phyloP scores from a whole-genome alignment of 2,113 vertebrate species.

The Dipodomys spectabilis region DNA sequence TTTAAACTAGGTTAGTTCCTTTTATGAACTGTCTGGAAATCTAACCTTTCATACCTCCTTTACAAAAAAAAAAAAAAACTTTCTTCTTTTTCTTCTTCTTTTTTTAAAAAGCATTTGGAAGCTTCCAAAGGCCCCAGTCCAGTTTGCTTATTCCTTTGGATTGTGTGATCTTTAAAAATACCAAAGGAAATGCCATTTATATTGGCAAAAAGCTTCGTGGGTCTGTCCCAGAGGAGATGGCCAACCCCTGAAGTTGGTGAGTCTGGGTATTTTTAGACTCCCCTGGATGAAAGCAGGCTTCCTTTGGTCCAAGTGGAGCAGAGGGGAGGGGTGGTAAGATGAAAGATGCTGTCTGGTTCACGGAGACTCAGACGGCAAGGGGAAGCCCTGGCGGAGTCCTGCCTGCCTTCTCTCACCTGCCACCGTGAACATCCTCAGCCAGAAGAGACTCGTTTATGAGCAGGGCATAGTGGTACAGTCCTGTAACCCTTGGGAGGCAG shows the following conservation, averaged over 20 bases:
- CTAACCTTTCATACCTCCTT: constrained; percentile 69
- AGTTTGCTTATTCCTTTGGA: constrained; percentile 55
- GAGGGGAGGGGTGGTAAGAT: background rate
- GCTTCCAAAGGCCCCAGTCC: constrained; percentile 63
- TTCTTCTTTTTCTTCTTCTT: background rate
- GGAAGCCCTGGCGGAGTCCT: background rate
- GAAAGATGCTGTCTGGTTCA: background rate
- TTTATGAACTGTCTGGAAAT: constrained; percentile 73
- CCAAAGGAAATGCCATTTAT: constrained; percentile 81
- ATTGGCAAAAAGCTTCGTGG: constrained; percentile 81
- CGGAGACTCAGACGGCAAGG: background rate
- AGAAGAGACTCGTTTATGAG: background rate
- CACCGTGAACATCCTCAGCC: background rate
- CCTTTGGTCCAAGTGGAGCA: constrained; percentile 3
- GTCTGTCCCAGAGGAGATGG: constrained; percentile 65
- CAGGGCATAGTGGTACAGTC: background rate
- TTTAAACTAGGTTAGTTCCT: constrained; percentile 35
- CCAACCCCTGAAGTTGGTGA: constrained; percentile 60
- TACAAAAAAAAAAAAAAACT: constrained; percentile 21
- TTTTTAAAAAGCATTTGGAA: constrained; percentile 56
- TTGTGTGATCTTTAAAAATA: constrained; percentile 82
- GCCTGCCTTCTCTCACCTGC: too few species aligned
- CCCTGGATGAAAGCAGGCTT: constrained; percentile 37
- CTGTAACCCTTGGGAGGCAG: background rate
- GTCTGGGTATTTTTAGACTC: constrained; percentile 75